phyloP scores from a whole-genome alignment of 2,113 vertebrate species.

The Chaenogobius annularis region DNA sequence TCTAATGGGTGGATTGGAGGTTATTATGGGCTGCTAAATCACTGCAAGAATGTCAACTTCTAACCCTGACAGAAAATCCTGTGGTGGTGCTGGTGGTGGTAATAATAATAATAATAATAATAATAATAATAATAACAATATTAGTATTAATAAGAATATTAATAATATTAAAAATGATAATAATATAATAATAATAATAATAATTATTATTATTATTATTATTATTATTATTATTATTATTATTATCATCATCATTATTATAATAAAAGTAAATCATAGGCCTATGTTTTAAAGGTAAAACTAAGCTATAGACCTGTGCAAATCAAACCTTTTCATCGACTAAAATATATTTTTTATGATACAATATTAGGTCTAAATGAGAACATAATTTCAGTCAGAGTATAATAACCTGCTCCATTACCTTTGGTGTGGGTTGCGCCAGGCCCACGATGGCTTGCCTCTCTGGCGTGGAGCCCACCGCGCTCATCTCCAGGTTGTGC shows the following conservation, averaged over 20 bases:
- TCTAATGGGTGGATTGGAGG: constrained; percentile 63
- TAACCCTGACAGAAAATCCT: constrained; percentile 45
- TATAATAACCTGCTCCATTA: constrained; percentile 36
- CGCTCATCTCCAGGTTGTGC: constrained; percentile 89
- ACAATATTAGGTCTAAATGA: too few species aligned
- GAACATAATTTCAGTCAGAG: too few species aligned
- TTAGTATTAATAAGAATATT: background rate
- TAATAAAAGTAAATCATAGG: too few species aligned
- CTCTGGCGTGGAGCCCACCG: constrained; percentile 86
- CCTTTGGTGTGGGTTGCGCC: constrained; percentile 97
- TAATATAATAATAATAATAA: background rate
- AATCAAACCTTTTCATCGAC: too few species aligned
- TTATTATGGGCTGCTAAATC: constrained; percentile 54
- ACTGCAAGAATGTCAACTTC: constrained; percentile 70
- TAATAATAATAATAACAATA: background rate
- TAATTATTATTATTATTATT: too few species aligned
- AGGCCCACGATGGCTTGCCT: constrained; percentile 91
- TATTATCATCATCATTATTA: too few species aligned
- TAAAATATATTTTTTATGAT: too few species aligned
- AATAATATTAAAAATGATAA: background rate
- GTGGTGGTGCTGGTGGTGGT: background rate
- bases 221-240: too few species aligned
- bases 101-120: background rate
- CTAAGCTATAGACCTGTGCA: too few species aligned
- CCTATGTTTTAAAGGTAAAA: too few species aligned